Base-by-base conservation (phyloP, 2,797 vertebrate genomes). In the Sebastes cheni region DNA sequence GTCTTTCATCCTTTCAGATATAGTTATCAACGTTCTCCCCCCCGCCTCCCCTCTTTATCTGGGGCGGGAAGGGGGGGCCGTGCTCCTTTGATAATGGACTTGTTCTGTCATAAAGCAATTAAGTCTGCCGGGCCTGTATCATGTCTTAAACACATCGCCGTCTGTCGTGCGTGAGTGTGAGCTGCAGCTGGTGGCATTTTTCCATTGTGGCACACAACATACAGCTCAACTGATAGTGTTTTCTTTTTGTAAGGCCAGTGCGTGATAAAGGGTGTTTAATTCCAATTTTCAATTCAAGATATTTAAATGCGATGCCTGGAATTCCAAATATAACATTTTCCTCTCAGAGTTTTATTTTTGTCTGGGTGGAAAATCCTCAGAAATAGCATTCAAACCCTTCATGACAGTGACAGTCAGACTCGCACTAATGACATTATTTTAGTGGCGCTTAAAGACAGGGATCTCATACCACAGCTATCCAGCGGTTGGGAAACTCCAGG, bases 61-160 rank as follows among this genome's bases (percentile, higher is more conserved):
- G 64, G 59, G 59, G 73, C 6, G 29, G 55, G 20, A 22, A 13
- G 20, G 14, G 42, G 39, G 64, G 81, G 62, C 50, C 13, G 61
- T 6, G 39, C 74, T 82, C 3, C 56, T 84, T 87, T 91, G 77
- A 91, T 92, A 88, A 85, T 80, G 68, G 78, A 78, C 87, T 84
- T 90, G 81, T 90, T 90, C 88, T 77, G 80, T 88, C 86, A 85
- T 85, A 88, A 90, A 90, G 90, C 88, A 87, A 86, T 92, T 88
- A 91, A 65, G 65, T 88, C 68, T 52, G 72, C 64, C 5, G 32
- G 72, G 71, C 72, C 67, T 76, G 69, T 77, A 56, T 90, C 74
- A 46, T 62, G 72, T 86, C 80, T 87, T 50, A 75, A 79, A 76
- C 86, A 68, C 50, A 18, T 64, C 12, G 23, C 59, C 29, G 72